phyloP scores from a whole-genome alignment of 2,113 vertebrate genomes.

The Phylloscopus trochiloides region DNA sequence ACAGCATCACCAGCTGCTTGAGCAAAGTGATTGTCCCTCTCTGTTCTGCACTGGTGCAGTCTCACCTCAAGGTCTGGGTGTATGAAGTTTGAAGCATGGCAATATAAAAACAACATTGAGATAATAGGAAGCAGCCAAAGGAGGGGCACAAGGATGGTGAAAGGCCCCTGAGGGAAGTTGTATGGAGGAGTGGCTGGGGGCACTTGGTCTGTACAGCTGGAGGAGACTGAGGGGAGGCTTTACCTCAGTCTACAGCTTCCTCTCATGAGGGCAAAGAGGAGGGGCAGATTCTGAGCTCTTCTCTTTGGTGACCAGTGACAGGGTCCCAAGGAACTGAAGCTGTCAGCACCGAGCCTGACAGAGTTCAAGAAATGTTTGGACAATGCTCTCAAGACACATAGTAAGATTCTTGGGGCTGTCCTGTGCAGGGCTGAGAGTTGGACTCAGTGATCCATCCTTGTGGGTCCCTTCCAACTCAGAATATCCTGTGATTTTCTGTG shows the following conservation, averaged over 20 bases:
- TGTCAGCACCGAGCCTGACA: not conserved
- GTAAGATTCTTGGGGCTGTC: not conserved
- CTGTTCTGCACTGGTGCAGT: not conserved
- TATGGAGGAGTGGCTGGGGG: rapidly evolving
- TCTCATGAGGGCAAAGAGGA: not conserved
- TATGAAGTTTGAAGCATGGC: not conserved
- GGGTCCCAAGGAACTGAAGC: not conserved
- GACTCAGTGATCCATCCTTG: not conserved
- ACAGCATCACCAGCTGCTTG: not conserved
- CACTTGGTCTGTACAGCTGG: too few relatives aligned
- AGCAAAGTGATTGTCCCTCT: not conserved
- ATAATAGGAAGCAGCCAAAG: not conserved
- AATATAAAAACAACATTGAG: not conserved
- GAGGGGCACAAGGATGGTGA: not conserved
- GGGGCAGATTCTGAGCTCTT: not conserved
- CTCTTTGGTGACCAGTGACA: not conserved
- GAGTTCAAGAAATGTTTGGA: not conserved
- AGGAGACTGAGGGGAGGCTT: not conserved
- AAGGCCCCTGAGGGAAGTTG: not conserved
- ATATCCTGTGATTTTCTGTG: not conserved
- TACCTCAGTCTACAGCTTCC: rapidly evolving
- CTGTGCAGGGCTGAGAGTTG: not conserved
- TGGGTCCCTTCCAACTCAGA: not conserved
- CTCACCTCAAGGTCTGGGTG: not conserved
- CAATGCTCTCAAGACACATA: not conserved